phyloP scores from a whole-genome alignment of 2,888 invertebrate species.

The Morpho achilles region DNA sequence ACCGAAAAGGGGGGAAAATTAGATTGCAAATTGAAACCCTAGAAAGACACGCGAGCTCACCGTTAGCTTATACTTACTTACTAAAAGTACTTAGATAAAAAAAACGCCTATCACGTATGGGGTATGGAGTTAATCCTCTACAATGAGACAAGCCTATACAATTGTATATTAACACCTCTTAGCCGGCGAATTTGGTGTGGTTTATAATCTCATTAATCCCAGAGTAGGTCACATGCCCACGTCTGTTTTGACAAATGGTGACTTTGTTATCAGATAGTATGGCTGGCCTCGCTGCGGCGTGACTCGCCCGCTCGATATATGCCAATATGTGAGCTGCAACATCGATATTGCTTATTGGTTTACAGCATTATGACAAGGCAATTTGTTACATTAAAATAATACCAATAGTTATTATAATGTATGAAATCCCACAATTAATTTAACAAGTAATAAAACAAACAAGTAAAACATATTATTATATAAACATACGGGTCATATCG shows the following conservation, averaged over 20 bases:
- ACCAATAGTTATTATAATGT: too few relatives aligned
- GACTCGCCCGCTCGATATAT: conserved; percentile 24
- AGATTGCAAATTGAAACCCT: too few relatives aligned
- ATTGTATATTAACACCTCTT: conserved; percentile 15
- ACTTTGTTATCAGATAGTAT: conserved; percentile 17
- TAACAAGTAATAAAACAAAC: too few relatives aligned
- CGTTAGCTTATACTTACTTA: too few relatives aligned
- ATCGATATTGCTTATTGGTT: conserved; percentile 8
- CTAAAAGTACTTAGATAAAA: too few relatives aligned
- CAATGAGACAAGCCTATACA: background rate
- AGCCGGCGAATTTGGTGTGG: conserved; percentile 13
- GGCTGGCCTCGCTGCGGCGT: conserved; percentile 21
- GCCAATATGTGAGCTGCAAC: conserved; percentile 8
- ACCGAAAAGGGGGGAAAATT: too few relatives aligned
- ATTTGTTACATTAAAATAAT: conserved; percentile 1
- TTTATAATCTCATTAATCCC: conserved; percentile 20
- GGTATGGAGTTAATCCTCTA: too few relatives aligned
- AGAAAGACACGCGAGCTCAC: too few relatives aligned
- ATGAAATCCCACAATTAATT: too few relatives aligned
- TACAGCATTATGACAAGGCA: background rate
- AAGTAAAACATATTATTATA: too few relatives aligned
- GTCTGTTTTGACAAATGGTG: conserved; percentile 32
- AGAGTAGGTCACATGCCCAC: conserved; percentile 31
- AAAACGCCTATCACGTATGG: too few relatives aligned
- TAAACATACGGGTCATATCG: too few relatives aligned